phyloP scores from a whole-genome alignment of 2,797 vertebrate genomes.

The Halcyon smyrnensis region DNA sequence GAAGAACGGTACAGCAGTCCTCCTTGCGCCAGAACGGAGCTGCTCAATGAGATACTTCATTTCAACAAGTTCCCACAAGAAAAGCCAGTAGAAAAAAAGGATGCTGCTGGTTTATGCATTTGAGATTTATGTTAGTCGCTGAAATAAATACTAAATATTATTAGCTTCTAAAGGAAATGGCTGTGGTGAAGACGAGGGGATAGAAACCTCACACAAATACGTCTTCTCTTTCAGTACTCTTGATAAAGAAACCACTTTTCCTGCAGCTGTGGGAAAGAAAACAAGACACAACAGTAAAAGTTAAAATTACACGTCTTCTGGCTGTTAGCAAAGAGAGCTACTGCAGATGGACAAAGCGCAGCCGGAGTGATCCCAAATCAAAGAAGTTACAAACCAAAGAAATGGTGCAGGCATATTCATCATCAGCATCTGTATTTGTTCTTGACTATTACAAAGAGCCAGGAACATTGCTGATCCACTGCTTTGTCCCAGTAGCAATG shows the following conservation, averaged over 20 bases:
- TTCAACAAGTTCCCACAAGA: conserved; percentile 48
- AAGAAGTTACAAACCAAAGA: neutral
- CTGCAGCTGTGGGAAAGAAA: conserved; percentile 63
- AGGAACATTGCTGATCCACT: neutral
- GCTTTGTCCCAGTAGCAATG: neutral
- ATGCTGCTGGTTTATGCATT: conserved; percentile 35
- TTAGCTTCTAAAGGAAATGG: conserved; percentile 57
- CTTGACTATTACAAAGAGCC: neutral
- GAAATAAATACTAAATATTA: conserved; percentile 55
- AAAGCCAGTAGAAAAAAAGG: conserved; percentile 38
- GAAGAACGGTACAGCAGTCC: neutral
- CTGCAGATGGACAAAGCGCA: conserved; percentile 8
- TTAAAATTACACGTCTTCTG: conserved; percentile 16
- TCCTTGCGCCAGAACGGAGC: neutral
- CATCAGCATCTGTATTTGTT: neutral
- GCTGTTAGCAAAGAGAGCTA: conserved; percentile 30
- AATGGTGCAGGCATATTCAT: conserved; percentile 19
- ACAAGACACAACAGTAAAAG: neutral
- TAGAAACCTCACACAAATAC: neutral
- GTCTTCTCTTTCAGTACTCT: neutral
- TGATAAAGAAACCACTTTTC: conserved; percentile 39
- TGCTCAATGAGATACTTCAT: conserved; percentile 34
- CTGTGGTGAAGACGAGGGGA: conserved; percentile 8
- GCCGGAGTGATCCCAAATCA: neutral
- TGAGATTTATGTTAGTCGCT: conserved; percentile 47